phyloP scores from a whole-genome alignment of 64 coral and sea anemone genomes.

The Stylophora pistillata region DNA sequence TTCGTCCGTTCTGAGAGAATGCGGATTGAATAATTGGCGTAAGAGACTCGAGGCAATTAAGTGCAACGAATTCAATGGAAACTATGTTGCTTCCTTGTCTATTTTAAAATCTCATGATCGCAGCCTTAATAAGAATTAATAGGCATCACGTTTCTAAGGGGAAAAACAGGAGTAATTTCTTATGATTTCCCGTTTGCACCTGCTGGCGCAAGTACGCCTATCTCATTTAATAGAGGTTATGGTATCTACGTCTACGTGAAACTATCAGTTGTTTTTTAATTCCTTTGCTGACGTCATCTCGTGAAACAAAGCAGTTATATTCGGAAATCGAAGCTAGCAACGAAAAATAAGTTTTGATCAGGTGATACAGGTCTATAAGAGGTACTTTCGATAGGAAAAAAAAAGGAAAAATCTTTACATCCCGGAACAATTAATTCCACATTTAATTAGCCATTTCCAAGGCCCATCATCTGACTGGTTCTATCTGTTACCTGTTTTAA shows the following conservation, averaged over 20 bases:
- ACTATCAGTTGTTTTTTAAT: background rate
- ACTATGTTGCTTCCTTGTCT: background rate
- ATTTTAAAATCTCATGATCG: background rate
- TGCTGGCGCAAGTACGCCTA: too few species aligned
- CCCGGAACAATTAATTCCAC: too few species aligned
- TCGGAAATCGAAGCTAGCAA: background rate
- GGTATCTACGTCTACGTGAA: too few species aligned
- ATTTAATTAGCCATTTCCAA: too few species aligned
- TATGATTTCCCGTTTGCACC: too few species aligned
- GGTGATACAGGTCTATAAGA: background rate
- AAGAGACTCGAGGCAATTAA: background rate
- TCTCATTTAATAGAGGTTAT: too few species aligned
- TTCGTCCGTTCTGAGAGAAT: conserved; percentile 14
- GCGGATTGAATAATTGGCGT: background rate
- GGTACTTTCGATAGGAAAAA: background rate
- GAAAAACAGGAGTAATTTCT: too few species aligned
- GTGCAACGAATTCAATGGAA: background rate
- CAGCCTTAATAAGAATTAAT: too few species aligned
- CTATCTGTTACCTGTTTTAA: too few species aligned
- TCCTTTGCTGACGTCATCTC: background rate
- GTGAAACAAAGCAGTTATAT: background rate
- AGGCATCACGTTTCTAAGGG: too few species aligned
- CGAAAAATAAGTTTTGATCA: background rate
- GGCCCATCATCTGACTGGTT: too few species aligned
- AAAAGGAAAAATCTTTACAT: background rate